Percentiles rank a stretch among this genome's conserved stretches.
Evolutionary conservation across 1,140 invertebrate genomes (phyloP).

Genomic region (Radopholus similis): DNA sequence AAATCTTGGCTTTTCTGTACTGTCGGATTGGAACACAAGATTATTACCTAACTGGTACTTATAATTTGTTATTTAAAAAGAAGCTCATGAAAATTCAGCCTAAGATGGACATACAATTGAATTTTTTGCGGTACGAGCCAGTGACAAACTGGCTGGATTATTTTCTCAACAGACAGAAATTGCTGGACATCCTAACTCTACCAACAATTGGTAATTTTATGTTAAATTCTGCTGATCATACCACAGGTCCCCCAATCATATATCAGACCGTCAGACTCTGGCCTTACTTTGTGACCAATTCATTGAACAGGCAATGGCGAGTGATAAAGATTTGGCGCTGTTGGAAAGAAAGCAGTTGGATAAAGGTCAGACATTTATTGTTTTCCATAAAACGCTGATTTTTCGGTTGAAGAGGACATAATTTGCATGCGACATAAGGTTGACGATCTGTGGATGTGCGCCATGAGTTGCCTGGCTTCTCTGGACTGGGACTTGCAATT

Average conservation of each 20-base stretch:
- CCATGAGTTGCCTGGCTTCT: conserved; percentile 23
- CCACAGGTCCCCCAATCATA: too few species aligned
- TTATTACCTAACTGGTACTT: background rate
- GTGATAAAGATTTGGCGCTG: conserved; percentile 16
- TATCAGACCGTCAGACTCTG: conserved; percentile 7
- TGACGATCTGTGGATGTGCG: conserved; percentile 28
- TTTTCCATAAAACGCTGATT: background rate
- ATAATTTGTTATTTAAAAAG: background rate
- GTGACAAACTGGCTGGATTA: conserved; percentile 30
- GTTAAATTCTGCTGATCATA: background rate
- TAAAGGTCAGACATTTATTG: too few species aligned
- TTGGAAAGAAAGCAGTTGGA: conserved; percentile 26
- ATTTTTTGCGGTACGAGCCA: conserved; percentile 30
- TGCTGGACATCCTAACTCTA: conserved; percentile 15
- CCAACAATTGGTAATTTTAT: background rate
- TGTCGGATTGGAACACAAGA: background rate
- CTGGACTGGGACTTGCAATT: conserved; percentile 29
- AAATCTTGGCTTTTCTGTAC: background rate
- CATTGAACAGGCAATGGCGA: conserved; percentile 23
- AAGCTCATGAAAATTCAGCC: background rate
- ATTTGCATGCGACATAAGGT: conserved; percentile 21
- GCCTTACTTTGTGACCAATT: conserved; percentile 28
- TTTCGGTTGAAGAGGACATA: conserved; percentile 14
- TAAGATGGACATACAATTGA: conserved; percentile 25
- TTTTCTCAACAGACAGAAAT: conserved; percentile 24